Base-by-base conservation (phyloP, 2,113 vertebrate genomes). In the Ornithorhynchus anatinus region DNA sequence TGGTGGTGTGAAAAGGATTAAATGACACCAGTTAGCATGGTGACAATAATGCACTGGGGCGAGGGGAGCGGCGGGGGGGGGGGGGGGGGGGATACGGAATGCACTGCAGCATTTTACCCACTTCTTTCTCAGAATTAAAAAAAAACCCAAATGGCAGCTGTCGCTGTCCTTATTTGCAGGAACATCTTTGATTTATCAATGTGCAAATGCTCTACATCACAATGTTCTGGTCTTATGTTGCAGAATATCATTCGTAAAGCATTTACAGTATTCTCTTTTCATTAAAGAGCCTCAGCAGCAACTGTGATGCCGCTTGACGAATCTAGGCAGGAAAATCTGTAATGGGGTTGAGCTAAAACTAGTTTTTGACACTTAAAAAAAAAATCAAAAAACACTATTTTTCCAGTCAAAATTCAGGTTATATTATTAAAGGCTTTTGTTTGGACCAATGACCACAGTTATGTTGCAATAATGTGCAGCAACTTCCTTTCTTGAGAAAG, bases 361-460 rank as follows among this genome's bases (percentile, higher is more conserved):
- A 45, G 43, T 56, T 62, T 51, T 56, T 37, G 74, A 82, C 76
- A 58, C 71, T 60, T 62, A 38, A 73, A 59, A 45, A 2, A 37
- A 59, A 74, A 69, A 57, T 63, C 45, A 1, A 48, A 20, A 51
- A 77, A 29, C 23, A 68, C 79, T 74, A 68, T 31, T 50, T 69
- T 85, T 77, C 58, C 62, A 74, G 61, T 77, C 54, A 64, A 59
- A 81, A 58, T 50, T 62, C 13, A 62, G 11, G 4, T 25, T 48
- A 39, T 16, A 27, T 19, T 7, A 22, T 43, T 31, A 59, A 58
- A 16, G 8, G 69, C 79, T 53, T 20, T 36, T 72, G 77, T 56
- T 62, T 52, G 64, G 60, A 54, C 36, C 0, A 0, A 14, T 42
- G 27, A 77, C 67, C 60, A 23, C 1, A 1, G 15, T 20, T 71